These are phyloP conservation scores for Drosophila lacertosa DNA, from an alignment of 1,140 invertebrate genomes.

Conservation along the genomic window DNA sequence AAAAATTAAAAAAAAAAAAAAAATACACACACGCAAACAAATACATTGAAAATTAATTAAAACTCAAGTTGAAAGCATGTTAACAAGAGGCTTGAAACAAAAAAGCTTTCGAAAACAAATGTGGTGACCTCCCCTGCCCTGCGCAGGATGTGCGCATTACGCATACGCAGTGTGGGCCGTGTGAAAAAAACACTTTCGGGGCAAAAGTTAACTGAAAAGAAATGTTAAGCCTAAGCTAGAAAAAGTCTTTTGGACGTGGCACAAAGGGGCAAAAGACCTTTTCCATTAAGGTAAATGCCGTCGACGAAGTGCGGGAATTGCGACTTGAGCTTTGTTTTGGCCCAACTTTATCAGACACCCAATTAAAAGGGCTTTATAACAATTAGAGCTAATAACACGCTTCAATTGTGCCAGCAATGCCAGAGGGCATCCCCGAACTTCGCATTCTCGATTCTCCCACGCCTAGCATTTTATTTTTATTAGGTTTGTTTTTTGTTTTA, in stretches of 20 bases:
- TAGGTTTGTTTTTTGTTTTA: constrained; percentile 9
- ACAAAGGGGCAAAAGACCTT: constrained; percentile 57
- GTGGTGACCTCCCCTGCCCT: constrained; percentile 9
- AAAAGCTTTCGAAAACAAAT: constrained; percentile 58
- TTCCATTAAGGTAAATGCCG: constrained; percentile 70
- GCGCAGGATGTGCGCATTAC: constrained; percentile 46
- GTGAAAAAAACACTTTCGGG: constrained; percentile 73
- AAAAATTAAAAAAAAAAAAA: no score
- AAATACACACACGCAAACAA: constrained; percentile 5
- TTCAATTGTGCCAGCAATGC: constrained; percentile 76
- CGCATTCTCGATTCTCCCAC: constrained; percentile 4
- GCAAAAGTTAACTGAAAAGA: constrained; percentile 56
- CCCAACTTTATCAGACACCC: constrained; percentile 79
- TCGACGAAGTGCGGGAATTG: background rate
- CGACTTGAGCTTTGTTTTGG: constrained; percentile 54
- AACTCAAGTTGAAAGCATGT: constrained; percentile 70
- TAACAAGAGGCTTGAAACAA: constrained; percentile 74
- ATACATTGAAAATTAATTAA: constrained; percentile 80
- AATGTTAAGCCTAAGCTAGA: constrained; percentile 35
- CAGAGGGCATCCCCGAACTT: constrained; percentile 34
- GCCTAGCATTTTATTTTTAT: constrained; percentile 40
- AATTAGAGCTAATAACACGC: constrained; percentile 81
- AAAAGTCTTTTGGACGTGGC: background rate
- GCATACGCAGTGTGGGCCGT: constrained; percentile 69
- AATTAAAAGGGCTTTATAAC: constrained; percentile 82